Base-by-base conservation (phyloP, 1,140 invertebrate genomes). In the Bombus picipes region DNA sequence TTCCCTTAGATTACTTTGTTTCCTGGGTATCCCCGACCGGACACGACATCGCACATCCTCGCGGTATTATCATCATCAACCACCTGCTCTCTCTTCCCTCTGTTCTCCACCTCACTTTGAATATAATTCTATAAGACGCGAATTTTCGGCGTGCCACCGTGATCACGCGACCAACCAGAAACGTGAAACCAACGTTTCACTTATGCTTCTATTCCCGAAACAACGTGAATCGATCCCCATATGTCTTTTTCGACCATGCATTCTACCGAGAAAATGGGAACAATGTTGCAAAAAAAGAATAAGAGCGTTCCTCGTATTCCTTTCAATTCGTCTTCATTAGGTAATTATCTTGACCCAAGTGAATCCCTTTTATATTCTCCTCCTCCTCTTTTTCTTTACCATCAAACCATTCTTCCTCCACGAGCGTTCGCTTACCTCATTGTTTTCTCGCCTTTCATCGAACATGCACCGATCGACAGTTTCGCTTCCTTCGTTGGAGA, bases 11-110 rank as follows among this genome's bases (percentile, higher is more conserved):
- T 89, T 85, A 75, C 59, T 74, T 65, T 78, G 80, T 88, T 82
- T 59, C 75, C 53, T 71, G 73, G 82, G 37, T 53, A 53, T 76
- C 62, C 68, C 80, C n/a, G 76, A 59, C 57, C 71, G 78, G 80
- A 90, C 81, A 81, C 62, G 70, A 66, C 80, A 70, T 43, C 70
- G 77, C 83, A 78, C 87, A 88, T 90, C 80, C 85, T 74, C 83
- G 77, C 73, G 83, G 66, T 84, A 90, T 90, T 88, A 90, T 88
- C 83, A 85, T 80, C 79, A 68, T 88, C 87, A 80, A 81, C 85
- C 89, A 91, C 89, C 90, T 90, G 90, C 84, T 88, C 71, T 77
- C 41, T 78, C 72, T 65, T 81, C 78, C 84, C 73, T 43, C 43
- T 72, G 43, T 57, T 34, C 70, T 34, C 53, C 59, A 77, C 72